Conservation (phyloP, 2,797 vertebrate genomes). For the Erethizon dorsatum region DNA sequence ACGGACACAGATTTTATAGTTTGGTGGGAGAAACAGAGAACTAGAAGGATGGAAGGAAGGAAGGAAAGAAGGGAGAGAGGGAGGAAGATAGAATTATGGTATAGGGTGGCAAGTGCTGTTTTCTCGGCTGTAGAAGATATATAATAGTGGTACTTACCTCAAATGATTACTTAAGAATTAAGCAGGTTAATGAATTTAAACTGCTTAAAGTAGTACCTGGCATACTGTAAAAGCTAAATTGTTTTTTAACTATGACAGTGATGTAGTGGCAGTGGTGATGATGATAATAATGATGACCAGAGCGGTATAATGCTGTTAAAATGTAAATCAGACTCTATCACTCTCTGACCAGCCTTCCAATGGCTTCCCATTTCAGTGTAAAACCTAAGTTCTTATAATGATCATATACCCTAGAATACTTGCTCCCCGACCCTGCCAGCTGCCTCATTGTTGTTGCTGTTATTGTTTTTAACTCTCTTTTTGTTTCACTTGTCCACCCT, state of each 20-base stretch:
- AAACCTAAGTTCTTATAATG: not conserved
- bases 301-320: not conserved
- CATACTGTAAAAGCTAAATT: not conserved
- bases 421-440: not conserved
- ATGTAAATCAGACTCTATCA: not conserved
- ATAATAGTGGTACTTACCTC: not conserved
- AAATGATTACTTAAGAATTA: conserved; percentile 17
- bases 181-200: not conserved
- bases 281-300: not conserved
- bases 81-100: not conserved
- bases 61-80: not conserved
- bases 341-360: not conserved
- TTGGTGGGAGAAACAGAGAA: not conserved
- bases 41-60: not conserved
- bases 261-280: not conserved
- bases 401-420: not conserved
- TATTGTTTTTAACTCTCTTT: not conserved
- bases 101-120: not conserved
- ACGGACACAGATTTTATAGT: conserved; percentile 9
- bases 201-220: not conserved
- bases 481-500: not conserved
- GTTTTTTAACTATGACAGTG: not conserved
- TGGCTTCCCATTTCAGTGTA: not conserved
- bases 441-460: not conserved
- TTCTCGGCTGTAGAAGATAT: conserved; percentile 15